Base-by-base conservation (phyloP, 2,888 invertebrate species). In the Sturmia bella region DNA sequence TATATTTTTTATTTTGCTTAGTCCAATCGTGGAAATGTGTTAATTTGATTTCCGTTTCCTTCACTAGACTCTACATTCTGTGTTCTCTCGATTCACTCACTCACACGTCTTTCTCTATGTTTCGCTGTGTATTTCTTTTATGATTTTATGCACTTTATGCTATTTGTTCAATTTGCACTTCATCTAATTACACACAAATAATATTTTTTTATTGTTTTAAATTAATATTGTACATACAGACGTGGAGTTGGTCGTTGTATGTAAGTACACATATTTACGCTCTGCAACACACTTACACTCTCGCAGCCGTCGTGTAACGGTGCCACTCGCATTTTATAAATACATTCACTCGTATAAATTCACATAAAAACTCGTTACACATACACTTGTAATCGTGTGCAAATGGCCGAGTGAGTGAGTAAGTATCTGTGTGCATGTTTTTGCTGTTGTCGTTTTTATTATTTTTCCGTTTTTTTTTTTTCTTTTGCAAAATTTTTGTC, bases 181-280 rank as follows among this genome's bases (percentile, higher is more conserved):
- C 45, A 54, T 66, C 78, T 79, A 79, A 79, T 79, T 79, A 68
- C 72, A 79, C 52, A 66, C 59, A 73, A 72, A 79, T 73, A 61
- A 54, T 32, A 52, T 39, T 68, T 56, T 68, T 52, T 52, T 79
- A 79, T 73, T 79, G 72, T 73, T 61, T 64, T 45, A 56, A 48
- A 70, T 75, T 66, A 57, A 75, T 11, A 9, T 11, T 17, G 13
- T 7, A 41, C 39, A 61, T 12, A 50, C 39, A 61, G 15, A 17
- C 12, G 17, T 15, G 27, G 17, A 12, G 32, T 15, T 19, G 15
- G 43, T 15, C 7, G 32, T 12, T 32, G 19, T 11, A 17, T 61
- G 32, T 76, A 15, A 54, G 43, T 68, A 24, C 17, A 13, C 56
- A 37, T 19, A 19, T 32, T 12, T 41, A 4, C 43, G 24, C 48